Evolutionary conservation across 2,113 vertebrate species (phyloP).

Genomic region (Oceanites oceanicus): DNA sequence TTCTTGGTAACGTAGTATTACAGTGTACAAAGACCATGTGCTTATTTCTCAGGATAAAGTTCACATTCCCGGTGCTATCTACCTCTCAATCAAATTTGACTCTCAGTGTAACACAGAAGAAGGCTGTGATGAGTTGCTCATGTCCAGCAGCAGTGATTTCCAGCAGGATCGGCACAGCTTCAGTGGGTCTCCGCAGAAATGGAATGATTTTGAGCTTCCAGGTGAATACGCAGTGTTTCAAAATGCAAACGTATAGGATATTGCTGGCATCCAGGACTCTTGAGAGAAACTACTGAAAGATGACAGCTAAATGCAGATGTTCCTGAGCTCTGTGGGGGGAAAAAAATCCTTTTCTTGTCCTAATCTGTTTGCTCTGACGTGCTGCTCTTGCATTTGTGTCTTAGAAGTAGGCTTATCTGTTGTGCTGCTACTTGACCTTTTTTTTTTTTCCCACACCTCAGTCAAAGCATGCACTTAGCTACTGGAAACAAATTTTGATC

Average conservation of each 20-base stretch:
- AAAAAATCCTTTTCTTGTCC: background rate
- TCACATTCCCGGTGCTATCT: conserved; percentile 97
- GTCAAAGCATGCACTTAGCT: conserved; percentile 2
- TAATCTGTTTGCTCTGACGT: background rate
- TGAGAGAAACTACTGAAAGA: background rate
- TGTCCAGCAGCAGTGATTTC: conserved; percentile 93
- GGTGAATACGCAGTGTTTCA: conserved; percentile 63
- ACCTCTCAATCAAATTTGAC: conserved; percentile 94
- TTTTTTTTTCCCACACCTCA: background rate
- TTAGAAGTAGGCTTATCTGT: background rate
- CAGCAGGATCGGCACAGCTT: conserved; percentile 93
- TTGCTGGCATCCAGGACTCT: background rate
- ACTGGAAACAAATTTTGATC: conserved; percentile 47
- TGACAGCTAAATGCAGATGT: background rate
- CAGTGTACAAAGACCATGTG: background rate
- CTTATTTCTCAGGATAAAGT: conserved; percentile 87
- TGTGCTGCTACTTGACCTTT: conserved; percentile 5
- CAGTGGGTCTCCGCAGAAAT: conserved; percentile 92
- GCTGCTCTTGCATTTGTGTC: background rate
- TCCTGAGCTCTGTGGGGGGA: background rate
- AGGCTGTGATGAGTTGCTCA: conserved; percentile 92
- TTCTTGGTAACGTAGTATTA: background rate
- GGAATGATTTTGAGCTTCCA: conserved; percentile 95
- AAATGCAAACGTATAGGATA: fast-evolving
- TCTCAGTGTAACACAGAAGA: conserved; percentile 93